These are phyloP conservation scores for Apaloderma vittatum DNA, from an alignment of 2,113 vertebrate genomes.

Conservation along the genomic window DNA sequence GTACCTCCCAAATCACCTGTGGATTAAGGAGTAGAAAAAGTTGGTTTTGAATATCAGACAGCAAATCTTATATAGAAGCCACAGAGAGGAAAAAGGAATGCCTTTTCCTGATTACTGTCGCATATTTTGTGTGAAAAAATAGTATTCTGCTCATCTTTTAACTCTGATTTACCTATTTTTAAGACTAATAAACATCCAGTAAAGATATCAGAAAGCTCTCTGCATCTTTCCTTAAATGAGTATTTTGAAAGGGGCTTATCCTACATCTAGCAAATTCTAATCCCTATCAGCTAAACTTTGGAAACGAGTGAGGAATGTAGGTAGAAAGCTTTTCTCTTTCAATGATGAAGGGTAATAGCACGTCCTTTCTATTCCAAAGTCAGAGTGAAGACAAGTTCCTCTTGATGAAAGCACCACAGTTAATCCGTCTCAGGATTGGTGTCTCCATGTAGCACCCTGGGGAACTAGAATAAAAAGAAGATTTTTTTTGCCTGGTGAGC, in stretches of 20 bases:
- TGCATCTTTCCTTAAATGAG: neutral
- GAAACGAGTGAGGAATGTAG: neutral
- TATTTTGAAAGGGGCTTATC: conserved; percentile 40
- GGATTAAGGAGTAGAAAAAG: neutral
- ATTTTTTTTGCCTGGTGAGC: conserved; percentile 49
- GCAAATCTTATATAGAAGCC: neutral
- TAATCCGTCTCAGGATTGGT: conserved; percentile 60
- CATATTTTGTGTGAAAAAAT: neutral
- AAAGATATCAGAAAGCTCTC: neutral
- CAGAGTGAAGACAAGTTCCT: conserved; percentile 54
- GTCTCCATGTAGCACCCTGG: conserved; percentile 63
- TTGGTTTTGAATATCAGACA: neutral
- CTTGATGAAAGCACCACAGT: conserved; percentile 65
- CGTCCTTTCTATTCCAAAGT: conserved; percentile 58
- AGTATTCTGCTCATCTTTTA: neutral
- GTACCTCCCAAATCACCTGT: neutral
- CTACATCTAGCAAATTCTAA: conserved; percentile 47
- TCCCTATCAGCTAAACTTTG: conserved; percentile 42
- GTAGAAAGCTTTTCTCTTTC: conserved; percentile 54
- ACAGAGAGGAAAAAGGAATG: neutral
- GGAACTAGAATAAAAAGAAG: conserved; percentile 63
- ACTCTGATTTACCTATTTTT: neutral
- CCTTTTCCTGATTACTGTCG: neutral
- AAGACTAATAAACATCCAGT: neutral
- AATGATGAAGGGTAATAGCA: neutral